Conservation (phyloP, 2,888 invertebrate species). For the Lasioglossum lativentre region DNA sequence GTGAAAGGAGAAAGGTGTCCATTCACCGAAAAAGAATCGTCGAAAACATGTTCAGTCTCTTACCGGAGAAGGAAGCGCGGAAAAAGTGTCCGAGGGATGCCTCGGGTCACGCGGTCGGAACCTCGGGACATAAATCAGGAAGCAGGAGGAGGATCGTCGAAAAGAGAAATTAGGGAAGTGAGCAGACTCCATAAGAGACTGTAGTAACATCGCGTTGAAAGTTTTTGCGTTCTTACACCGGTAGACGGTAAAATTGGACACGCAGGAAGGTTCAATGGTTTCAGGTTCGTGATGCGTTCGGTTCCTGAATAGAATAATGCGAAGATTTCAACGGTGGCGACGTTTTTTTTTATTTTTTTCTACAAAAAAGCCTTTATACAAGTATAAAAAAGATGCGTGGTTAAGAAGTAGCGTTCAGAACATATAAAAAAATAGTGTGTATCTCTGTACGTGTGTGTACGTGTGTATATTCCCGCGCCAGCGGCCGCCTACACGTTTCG, state of each 20-base stretch:
- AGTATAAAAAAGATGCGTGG: constrained; percentile 83
- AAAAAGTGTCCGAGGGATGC: background rate
- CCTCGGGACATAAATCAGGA: constrained; percentile 25
- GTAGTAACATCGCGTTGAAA: background rate
- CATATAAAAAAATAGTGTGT: constrained; percentile 80
- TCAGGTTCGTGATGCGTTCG: background rate
- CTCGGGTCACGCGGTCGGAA: constrained; percentile 28
- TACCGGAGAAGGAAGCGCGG: background rate
- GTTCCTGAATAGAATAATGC: constrained; percentile 6
- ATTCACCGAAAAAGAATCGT: constrained; percentile 28
- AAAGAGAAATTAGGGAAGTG: constrained; percentile 55
- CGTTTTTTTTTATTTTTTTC: constrained; percentile 82
- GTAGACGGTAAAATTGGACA: background rate
- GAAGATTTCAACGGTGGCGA: constrained; percentile 82
- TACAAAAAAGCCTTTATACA: constrained; percentile 85
- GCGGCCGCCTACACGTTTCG: constrained; percentile 50
- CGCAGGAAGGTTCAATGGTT: background rate
- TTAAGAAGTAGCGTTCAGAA: constrained; percentile 78
- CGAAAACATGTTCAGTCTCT: constrained; percentile 28
- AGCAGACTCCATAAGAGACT: background rate
- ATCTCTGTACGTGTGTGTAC: constrained; percentile 71
- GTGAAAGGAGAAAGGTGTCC: constrained; percentile 84
- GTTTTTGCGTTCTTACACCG: background rate
- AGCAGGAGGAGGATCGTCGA: constrained; percentile 37
- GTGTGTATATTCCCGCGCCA: constrained; percentile 55